A percentile compares a stretch with the other conserved stretches of the same genome.
Conservation (phyloP, 2,113 vertebrate species). For the Alethe castanea region DNA sequence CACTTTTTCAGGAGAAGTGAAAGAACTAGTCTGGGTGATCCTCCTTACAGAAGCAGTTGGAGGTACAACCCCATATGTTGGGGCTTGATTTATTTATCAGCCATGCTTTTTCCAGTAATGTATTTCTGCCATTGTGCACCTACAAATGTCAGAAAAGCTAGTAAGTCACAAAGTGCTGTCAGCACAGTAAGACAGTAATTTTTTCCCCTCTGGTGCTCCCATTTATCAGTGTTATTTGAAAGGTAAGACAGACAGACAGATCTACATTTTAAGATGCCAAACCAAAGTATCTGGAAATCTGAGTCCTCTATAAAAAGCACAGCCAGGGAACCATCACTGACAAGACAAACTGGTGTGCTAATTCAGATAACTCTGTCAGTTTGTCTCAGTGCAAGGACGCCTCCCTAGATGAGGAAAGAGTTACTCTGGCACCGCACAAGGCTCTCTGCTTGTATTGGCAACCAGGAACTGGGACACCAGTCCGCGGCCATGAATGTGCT, state of each 20-base stretch:
- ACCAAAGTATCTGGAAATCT: conserved; percentile 36
- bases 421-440: background rate
- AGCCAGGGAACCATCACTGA: background rate
- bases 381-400: background rate
- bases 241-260: background rate
- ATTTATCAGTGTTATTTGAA: conserved; percentile 6
- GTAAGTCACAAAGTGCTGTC: background rate
- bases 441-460: conserved; percentile 4
- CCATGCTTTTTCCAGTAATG: background rate
- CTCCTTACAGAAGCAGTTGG: background rate
- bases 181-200: background rate
- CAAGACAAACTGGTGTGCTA: background rate
- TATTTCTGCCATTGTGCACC: background rate
- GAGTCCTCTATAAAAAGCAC: conserved; percentile 51
- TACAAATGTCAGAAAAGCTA: background rate
- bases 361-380: background rate
- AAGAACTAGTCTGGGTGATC: background rate
- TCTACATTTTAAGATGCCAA: background rate
- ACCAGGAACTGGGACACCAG: background rate
- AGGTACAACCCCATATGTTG: background rate
- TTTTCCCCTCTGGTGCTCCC: background rate
- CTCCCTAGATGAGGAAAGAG: background rate
- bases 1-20: background rate
- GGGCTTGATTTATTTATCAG: background rate
- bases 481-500: background rate